Base-by-base conservation (phyloP, 2,888 invertebrate genomes). In the Caenorhabditis afra region DNA sequence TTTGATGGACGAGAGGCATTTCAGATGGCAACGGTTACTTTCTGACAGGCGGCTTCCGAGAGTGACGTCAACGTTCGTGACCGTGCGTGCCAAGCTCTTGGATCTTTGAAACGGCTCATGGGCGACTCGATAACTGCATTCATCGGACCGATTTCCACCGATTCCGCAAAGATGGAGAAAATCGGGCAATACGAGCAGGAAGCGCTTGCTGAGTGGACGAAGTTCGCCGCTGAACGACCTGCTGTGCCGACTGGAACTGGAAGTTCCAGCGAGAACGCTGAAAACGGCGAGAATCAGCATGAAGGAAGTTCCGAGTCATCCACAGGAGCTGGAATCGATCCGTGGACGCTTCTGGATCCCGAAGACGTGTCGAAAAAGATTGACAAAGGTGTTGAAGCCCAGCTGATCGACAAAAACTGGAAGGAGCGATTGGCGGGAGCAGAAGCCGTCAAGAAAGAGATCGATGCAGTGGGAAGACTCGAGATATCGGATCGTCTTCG, bases 341-440 rank as follows among this genome's bases (percentile, higher is more conserved):
- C 96, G 0, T 95, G 94, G 91, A 97, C 97, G 66, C 91, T 96
- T 0, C 91, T 97, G 47, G 95, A 95, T 52, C 59, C 68, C 18
- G 95, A 96, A 58, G 96, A 99, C 90, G 95, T 98, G 83, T 91
- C 53, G 3, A 67, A 65, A 55, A 71, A 78, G 29, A 39, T 82
- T n/a, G 76, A 78, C 14, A 81, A 76, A 37, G 8, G 14, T 2
- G 74, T 65, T 5, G 79, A 79, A 18, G 12, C 49, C 0, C 71
- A 73, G 22, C 11, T 79, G 49, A 35, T 61, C 11, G 79, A 79
- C 44, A 79, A 79, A 44, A 75, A 75, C 55, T 79, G 79, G 79
- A 79, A 79, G 29, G 75, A 79, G 20, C 53, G 79, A 16, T 29
- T 75, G 8, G 70, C 57, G 4, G 70, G 79, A 0, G 66, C 53